A percentile compares a stretch with the other conserved stretches of the same genome.
Evolutionary conservation across 2,888 invertebrate species (phyloP).

Genomic region (Pristionchus exspectatus): DNA sequence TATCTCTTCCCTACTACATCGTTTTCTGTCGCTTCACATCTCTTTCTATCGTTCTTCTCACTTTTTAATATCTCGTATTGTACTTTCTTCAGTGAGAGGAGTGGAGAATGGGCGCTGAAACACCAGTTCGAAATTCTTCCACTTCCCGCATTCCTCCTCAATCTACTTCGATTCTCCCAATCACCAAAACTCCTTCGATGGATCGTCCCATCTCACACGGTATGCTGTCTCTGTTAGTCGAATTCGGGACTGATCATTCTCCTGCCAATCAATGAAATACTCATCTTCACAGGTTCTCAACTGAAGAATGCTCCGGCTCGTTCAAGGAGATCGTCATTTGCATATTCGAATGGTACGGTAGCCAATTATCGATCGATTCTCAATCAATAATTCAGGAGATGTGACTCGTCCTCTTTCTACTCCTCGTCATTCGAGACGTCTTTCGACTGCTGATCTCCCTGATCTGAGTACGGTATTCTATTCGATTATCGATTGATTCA

Average conservation of each 20-base stretch:
- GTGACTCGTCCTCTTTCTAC: not conserved
- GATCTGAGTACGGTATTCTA: slow-evolving; percentile 1
- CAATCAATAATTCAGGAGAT: not conserved
- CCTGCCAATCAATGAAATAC: too few species aligned
- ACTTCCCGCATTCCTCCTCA: not conserved
- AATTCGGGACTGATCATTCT: too few species aligned
- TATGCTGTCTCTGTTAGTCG: not conserved
- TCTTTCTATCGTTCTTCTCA: not conserved
- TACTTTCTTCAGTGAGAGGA: not conserved
- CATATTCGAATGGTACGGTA: not conserved
- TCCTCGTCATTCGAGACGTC: not conserved
- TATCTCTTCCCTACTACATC: not conserved
- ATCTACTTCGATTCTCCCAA: not conserved
- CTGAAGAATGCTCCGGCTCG: not conserved
- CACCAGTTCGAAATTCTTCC: not conserved
- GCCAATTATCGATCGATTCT: too few species aligned
- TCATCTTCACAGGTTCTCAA: not conserved
- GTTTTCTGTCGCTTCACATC: not conserved
- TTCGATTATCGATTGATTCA: not conserved
- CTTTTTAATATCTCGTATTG: not conserved
- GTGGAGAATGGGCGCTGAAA: not conserved
- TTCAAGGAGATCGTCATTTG: not conserved
- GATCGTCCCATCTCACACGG: not conserved
- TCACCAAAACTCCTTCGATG: not conserved
- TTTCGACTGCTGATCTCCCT: not conserved